Conservation (phyloP, 2,113 vertebrate species). For the Rissa tridactyla region DNA sequence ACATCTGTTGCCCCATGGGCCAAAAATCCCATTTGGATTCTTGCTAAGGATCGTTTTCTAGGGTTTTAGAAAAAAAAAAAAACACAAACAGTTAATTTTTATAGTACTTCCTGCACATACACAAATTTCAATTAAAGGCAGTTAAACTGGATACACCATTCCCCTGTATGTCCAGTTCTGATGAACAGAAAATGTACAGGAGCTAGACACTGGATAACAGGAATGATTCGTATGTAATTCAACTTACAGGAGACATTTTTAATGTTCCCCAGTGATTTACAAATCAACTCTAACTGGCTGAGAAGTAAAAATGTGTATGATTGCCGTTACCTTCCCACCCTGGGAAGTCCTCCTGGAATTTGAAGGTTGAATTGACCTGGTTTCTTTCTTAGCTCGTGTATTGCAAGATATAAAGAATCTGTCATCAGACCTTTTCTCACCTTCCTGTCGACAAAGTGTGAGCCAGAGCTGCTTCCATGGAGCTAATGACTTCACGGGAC, state of each 20-base stretch:
- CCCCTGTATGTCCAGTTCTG: background rate
- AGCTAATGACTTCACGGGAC: background rate
- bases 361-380: constrained; percentile 38
- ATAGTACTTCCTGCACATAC: background rate
- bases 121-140: background rate
- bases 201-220: background rate
- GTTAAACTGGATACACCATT: background rate
- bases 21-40: background rate
- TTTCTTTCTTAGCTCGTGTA: constrained; percentile 13
- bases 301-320: constrained; percentile 10
- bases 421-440: constrained; percentile 5
- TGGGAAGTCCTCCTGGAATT: background rate
- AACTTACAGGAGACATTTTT: background rate
- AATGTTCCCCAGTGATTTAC: background rate
- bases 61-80: background rate
- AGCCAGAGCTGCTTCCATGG: background rate
- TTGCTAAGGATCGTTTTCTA: background rate
- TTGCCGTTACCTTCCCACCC: background rate
- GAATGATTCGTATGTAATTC: background rate
- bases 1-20: background rate
- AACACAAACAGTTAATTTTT: background rate
- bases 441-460: accelerated
- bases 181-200: background rate
- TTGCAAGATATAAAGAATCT: background rate
- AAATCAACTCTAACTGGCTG: constrained; percentile 5